Conservation (phyloP, 2,797 vertebrate genomes). For the Echiichthys vipera region DNA sequence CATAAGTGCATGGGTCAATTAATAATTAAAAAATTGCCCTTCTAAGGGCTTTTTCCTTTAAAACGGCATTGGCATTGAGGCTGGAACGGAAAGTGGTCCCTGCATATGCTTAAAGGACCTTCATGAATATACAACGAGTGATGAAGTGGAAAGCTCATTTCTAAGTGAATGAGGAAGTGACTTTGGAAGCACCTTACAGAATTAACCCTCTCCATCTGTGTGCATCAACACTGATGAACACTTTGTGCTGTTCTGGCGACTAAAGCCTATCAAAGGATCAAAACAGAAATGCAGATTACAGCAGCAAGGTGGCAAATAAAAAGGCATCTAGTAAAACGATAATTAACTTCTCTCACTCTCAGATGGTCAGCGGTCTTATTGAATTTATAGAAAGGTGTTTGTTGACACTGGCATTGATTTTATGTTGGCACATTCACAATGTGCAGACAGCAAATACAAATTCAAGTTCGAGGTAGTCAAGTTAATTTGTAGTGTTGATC, state of each 20-base stretch:
- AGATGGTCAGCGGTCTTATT: neutral
- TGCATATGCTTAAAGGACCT: slow-evolving; percentile 58
- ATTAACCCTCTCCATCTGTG: slow-evolving; percentile 39
- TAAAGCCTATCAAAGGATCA: neutral
- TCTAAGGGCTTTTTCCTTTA: slow-evolving; percentile 56
- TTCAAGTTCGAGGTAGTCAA: neutral
- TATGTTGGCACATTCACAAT: neutral
- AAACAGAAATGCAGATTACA: neutral
- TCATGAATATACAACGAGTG: slow-evolving; percentile 69
- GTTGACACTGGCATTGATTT: neutral
- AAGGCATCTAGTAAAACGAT: neutral
- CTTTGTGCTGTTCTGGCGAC: slow-evolving; percentile 1
- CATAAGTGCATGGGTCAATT: slow-evolving; percentile 66
- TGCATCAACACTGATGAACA: slow-evolving; percentile 17
- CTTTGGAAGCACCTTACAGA: slow-evolving; percentile 40
- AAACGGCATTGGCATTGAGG: slow-evolving; percentile 53
- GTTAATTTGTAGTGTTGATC: neutral
- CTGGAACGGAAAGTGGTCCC: slow-evolving; percentile 35
- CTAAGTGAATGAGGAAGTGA: slow-evolving; percentile 55
- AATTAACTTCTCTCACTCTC: neutral
- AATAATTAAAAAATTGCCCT: slow-evolving; percentile 75
- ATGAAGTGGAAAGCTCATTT: slow-evolving; percentile 50
- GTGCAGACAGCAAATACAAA: neutral
- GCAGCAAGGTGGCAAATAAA: neutral
- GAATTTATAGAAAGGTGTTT: neutral